Evolutionary conservation across 2,797 vertebrate genomes (phyloP), one percentile per base, ranked within the genome.

Genomic region (Gymnoscopelus braueri): DNA sequence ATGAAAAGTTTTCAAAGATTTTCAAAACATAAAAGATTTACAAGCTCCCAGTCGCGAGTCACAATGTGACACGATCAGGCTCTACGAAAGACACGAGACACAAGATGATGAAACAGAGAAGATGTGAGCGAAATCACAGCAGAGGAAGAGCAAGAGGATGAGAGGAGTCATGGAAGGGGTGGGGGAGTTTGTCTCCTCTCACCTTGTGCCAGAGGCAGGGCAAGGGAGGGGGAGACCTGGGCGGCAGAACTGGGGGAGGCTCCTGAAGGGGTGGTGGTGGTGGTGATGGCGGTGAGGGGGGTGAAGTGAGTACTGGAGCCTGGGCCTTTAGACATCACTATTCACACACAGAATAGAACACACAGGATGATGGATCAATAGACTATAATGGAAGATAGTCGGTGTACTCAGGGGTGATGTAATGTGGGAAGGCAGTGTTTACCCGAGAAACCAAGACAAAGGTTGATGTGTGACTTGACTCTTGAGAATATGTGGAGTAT

Each of bases 261-360:
- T 75, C 84, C 82, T 81, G 82, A 84, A 67, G 74, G 77, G 15
- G 69, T 79, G 60, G 76, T 75, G 54, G 61, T 70, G 69, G 79
- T 52, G 68, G 67, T 69, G 62, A 89, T 67, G 77, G 89, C 60
- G 49, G 39, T 24, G 83, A 75, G 32, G 71, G 74, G 70, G 78
- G 80, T 74, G 81, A 65, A 50, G 82, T 87, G 84, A 80, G 81
- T 85, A 79, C 93, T 78, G 83, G 93, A 80, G 67, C 94, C 67
- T 80, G 95, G 86, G 74, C 93, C 90, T 91, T 97, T 98, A 88
- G 78, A 93, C 60, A 94, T 75, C 24, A 97, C 94, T 88, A 95
- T 2, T 79, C 75, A 85, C 62, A 79, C 39, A 72, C 71, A 14
- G 2, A 81, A 44, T 44, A 9, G 10, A 44, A 44, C 35, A 44